These are phyloP conservation scores for Orestias chungarensis DNA, from an alignment of 2,797 vertebrate species.

Conservation along the genomic window DNA sequence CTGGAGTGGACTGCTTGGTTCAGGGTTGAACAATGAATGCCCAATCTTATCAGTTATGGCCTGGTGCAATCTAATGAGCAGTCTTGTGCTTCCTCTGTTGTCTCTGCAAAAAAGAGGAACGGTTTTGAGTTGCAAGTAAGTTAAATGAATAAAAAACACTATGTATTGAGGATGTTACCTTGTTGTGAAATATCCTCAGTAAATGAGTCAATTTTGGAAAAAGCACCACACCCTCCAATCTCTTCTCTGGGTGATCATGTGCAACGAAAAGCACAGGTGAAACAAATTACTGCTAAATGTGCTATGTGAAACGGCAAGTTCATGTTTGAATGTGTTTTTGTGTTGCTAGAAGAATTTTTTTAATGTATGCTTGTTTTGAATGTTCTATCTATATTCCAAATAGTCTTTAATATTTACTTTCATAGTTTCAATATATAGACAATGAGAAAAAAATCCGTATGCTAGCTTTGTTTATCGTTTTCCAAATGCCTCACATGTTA, in stretches of 20 bases:
- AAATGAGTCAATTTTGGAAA: not conserved
- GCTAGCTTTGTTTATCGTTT: not conserved
- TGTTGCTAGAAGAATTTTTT: too few species aligned
- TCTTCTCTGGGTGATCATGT: not conserved
- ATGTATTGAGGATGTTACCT: not conserved
- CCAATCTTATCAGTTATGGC: rapidly evolving
- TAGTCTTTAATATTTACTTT: too few species aligned
- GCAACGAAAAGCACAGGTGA: not conserved
- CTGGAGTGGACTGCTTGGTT: rapidly evolving
- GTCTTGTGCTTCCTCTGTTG: slow-evolving; percentile 36
- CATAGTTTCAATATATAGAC: not conserved
- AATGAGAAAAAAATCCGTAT: not conserved
- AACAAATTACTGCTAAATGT: not conserved
- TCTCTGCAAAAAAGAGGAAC: slow-evolving; percentile 33
- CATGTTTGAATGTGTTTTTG: not conserved
- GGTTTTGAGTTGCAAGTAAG: not conserved
- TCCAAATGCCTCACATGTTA: not conserved
- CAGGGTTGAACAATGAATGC: rapidly evolving
- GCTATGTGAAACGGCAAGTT: not conserved
- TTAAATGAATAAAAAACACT: not conserved
- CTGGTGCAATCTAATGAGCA: slow-evolving; percentile 12
- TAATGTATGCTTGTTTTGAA: not conserved
- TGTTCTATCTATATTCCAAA: not conserved
- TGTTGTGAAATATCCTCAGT: too few species aligned
- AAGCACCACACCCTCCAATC: not conserved